Conservation (phyloP, 2,113 vertebrate species). For the Lagopus muta region DNA sequence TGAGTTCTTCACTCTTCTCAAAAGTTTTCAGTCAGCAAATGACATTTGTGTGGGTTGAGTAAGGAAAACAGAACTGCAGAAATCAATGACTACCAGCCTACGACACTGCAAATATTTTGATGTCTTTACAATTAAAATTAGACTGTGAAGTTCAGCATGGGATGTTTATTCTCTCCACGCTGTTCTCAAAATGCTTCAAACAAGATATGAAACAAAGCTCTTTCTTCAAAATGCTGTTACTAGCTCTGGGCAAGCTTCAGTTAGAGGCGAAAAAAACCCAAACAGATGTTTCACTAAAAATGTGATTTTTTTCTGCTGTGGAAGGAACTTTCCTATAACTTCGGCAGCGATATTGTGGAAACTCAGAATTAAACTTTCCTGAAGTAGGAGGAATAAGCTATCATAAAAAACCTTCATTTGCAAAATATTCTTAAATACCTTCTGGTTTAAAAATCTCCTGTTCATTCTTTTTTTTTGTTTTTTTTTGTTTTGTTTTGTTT, state of each 20-base stretch:
- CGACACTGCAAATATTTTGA: constrained; percentile 45
- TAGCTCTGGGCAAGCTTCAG: neutral
- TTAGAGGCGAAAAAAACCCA: neutral
- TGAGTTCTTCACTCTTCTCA: constrained; percentile 20
- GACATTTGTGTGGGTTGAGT: constrained; percentile 63
- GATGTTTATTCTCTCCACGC: neutral
- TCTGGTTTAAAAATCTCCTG: constrained; percentile 24
- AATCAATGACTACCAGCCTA: constrained; percentile 51
- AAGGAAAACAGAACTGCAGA: constrained; percentile 71
- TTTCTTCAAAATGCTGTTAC: neutral
- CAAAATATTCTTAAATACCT: constrained; percentile 1
- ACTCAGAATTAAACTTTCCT: constrained; percentile 45
- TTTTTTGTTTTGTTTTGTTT: neutral
- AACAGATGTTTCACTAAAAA: constrained; percentile 41
- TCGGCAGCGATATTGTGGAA: neutral
- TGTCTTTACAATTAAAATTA: constrained; percentile 36
- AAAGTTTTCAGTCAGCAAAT: constrained; percentile 66
- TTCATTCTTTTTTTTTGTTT: neutral
- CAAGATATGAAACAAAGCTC: neutral
- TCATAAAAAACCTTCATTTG: neutral
- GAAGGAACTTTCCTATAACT: constrained; percentile 24
- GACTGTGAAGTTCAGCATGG: constrained; percentile 17
- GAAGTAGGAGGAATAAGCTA: neutral
- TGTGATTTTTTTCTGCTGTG: neutral
- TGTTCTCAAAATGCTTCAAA: constrained; percentile 23